phyloP scores from a whole-genome alignment of 2,888 invertebrate species.

The Epinotia demarniana region DNA sequence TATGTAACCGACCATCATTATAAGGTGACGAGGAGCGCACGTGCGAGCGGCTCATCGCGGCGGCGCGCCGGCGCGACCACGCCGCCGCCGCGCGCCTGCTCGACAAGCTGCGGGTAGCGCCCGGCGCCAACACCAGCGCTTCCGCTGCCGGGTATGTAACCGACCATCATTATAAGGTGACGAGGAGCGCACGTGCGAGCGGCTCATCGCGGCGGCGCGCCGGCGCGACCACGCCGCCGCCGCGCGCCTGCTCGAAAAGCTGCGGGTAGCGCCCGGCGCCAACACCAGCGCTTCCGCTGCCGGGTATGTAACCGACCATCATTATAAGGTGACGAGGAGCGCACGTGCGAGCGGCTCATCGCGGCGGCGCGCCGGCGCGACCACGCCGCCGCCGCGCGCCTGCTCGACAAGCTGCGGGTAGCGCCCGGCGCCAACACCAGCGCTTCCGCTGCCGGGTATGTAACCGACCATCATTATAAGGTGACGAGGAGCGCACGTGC shows the following conservation, averaged over 20 bases:
- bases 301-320: too few species aligned
- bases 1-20: too few species aligned
- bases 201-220: conserved; percentile 97
- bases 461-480: too few species aligned
- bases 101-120: conserved; percentile 90
- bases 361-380: conserved; percentile 97
- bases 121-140: conserved; percentile 46
- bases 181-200: conserved; percentile 99
- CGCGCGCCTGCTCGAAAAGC: conserved; percentile 95
- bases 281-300: conserved; percentile 49
- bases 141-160: too few species aligned
- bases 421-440: conserved; percentile 53
- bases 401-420: conserved; percentile 93
- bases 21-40: conserved; percentile 98
- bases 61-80: conserved; percentile 96
- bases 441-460: conserved; percentile 52
- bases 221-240: conserved; percentile 97
- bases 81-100: conserved; percentile 95
- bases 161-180: too few species aligned
- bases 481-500: conserved; percentile 98
- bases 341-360: conserved; percentile 98
- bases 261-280: conserved; percentile 73
- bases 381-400: conserved; percentile 94
- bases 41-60: conserved; percentile 98
- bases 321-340: conserved; percentile 98